A percentile compares a stretch with the other conserved stretches of the same genome.
Conservation (phyloP, 2,888 invertebrate genomes). For the Tetropium fuscum region DNA sequence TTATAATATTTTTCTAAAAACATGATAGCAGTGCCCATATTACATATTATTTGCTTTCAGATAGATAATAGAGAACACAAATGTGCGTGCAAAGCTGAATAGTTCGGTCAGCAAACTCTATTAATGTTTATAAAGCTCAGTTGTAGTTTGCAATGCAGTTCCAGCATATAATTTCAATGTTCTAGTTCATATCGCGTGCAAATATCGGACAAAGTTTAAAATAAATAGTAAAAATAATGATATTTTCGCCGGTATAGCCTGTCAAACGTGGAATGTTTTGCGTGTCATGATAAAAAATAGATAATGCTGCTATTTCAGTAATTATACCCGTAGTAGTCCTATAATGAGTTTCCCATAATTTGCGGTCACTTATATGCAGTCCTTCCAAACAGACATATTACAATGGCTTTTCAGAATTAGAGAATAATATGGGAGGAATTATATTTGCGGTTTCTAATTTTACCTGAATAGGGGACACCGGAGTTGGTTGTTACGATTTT, state of each 20-base stretch:
- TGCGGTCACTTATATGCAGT: not conserved
- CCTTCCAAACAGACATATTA: not conserved
- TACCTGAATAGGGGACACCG: no score
- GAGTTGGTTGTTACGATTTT: no score
- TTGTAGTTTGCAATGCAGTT: not conserved
- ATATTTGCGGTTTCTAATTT: no score
- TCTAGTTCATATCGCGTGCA: not conserved
- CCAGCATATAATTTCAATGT: not conserved
- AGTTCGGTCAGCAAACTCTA: no score
- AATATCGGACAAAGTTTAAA: not conserved
- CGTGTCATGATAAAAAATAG: slow-evolving; percentile 3
- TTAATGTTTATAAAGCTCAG: no score
- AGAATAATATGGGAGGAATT: no score
- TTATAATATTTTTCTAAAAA: no score
- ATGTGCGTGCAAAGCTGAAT: no score
- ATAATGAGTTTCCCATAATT: slow-evolving; percentile 10
- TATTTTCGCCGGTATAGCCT: not conserved
- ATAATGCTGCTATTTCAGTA: not conserved
- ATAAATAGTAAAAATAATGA: not conserved
- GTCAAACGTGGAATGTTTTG: not conserved
- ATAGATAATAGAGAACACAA: no score
- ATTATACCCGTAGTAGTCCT: not conserved
- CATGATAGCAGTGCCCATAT: no score
- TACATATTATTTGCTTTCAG: no score
- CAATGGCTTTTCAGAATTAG: no score